Evolutionary conservation across 2,113 vertebrate genomes (phyloP).

Genomic region (Ictalurus punctatus): DNA sequence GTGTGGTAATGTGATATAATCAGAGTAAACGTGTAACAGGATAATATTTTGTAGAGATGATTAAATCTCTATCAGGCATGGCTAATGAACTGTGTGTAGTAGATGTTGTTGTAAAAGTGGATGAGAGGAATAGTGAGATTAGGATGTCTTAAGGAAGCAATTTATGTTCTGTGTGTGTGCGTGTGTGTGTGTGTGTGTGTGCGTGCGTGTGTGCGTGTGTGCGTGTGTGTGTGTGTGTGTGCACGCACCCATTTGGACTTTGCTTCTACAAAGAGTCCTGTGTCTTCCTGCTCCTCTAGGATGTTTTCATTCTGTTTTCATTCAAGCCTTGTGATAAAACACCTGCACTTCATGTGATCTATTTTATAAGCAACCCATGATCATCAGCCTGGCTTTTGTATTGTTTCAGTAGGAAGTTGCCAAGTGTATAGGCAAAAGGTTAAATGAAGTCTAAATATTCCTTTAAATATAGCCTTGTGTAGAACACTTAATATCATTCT

Average conservation of each 20-base stretch:
- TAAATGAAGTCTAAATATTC: neutral
- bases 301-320: conserved; percentile 18
- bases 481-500: neutral
- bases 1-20: neutral
- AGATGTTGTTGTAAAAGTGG: neutral
- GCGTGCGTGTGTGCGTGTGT: neutral
- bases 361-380: conserved; percentile 33
- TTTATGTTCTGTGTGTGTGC: neutral
- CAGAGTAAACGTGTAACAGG: neutral
- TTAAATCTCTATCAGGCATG: neutral
- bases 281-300: conserved; percentile 27
- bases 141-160: conserved; percentile 25
- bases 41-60: neutral
- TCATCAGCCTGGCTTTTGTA: neutral
- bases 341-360: conserved; percentile 38
- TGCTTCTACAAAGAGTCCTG: conserved; percentile 32
- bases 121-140: conserved; percentile 1
- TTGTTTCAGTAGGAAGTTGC: neutral
- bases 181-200: neutral
- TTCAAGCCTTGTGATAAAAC: conserved; percentile 35
- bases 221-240: neutral
- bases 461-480: neutral
- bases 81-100: neutral
- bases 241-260: neutral
- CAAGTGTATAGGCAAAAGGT: neutral